Evolutionary conservation across 1,140 invertebrate genomes (phyloP).

Genomic region (Drosophila subobscura): DNA sequence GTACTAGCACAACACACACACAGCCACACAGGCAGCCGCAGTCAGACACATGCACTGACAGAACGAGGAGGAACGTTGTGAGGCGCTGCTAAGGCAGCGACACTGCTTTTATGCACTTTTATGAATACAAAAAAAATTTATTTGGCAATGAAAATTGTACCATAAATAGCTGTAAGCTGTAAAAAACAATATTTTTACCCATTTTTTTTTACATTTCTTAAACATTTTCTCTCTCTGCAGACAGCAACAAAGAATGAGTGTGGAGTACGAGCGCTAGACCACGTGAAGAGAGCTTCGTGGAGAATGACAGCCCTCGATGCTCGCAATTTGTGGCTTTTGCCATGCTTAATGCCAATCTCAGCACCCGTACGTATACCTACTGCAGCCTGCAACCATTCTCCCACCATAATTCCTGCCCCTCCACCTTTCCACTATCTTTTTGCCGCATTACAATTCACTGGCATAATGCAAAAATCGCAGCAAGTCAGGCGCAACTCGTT

Average conservation of each 20-base stretch:
- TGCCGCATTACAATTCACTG: slow-evolving; percentile 57
- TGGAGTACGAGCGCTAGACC: too few species aligned
- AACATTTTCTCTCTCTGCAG: background rate
- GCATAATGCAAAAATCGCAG: slow-evolving; percentile 69
- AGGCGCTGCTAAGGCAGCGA: too few species aligned
- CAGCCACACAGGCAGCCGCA: slow-evolving; percentile 2
- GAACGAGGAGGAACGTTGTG: too few species aligned
- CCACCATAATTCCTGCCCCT: background rate
- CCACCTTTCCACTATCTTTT: slow-evolving; percentile 21
- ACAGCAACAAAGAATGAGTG: background rate
- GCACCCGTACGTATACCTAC: slow-evolving; percentile 11
- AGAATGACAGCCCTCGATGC: slow-evolving; percentile 46
- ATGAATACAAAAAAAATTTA: background rate
- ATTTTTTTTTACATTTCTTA: background rate
- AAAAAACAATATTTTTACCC: background rate
- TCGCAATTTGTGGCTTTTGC: slow-evolving; percentile 64
- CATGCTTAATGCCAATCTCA: slow-evolving; percentile 70
- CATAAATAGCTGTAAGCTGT: background rate
- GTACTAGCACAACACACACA: slow-evolving; percentile 12
- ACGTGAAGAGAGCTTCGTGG: slow-evolving; percentile 3
- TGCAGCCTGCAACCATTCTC: background rate
- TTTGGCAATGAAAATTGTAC: background rate
- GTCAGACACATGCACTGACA: background rate
- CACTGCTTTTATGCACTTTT: too few species aligned
- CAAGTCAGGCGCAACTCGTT: slow-evolving; percentile 70